These are phyloP conservation scores for Epirrita christyi DNA, from an alignment of 2,888 invertebrate genomes.

Conservation along the genomic window DNA sequence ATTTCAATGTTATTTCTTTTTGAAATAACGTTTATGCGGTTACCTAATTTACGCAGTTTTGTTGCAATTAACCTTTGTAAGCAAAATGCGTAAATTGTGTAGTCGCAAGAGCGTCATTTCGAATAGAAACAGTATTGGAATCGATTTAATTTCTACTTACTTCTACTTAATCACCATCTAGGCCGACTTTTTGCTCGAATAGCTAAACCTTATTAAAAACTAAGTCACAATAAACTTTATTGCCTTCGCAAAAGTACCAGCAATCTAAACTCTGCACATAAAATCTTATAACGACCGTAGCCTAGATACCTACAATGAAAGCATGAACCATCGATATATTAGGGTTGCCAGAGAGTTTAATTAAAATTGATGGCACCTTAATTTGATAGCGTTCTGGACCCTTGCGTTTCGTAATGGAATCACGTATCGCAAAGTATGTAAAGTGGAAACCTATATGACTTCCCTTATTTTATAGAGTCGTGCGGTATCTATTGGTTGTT, in stretches of 20 bases:
- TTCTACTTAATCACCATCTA: not conserved
- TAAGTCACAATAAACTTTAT: constrained; percentile 34
- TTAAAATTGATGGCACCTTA: constrained; percentile 21
- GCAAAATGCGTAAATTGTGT: too few species aligned
- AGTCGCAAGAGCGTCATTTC: too few species aligned
- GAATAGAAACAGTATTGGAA: too few species aligned
- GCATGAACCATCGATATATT: constrained; percentile 21
- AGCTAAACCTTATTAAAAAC: constrained; percentile 7
- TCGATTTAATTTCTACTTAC: too few species aligned
- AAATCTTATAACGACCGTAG: constrained; percentile 46
- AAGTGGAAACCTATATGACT: not conserved
- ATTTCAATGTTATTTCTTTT: too few species aligned
- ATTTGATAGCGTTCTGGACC: constrained; percentile 11
- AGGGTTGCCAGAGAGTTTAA: constrained; percentile 21
- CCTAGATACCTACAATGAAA: constrained; percentile 38
- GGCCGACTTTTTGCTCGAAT: not conserved
- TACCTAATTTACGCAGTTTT: too few species aligned
- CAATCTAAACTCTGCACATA: constrained; percentile 41
- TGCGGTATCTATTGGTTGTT: too few species aligned
- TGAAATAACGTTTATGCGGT: too few species aligned
- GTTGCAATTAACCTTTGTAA: too few species aligned
- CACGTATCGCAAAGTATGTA: not conserved
- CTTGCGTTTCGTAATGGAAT: constrained; percentile 4
- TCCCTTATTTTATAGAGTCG: not conserved
- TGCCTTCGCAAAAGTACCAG: constrained; percentile 36